Evolutionary conservation across 2,113 vertebrate genomes (phyloP).

Genomic region (Corythornis madagascariensis): DNA sequence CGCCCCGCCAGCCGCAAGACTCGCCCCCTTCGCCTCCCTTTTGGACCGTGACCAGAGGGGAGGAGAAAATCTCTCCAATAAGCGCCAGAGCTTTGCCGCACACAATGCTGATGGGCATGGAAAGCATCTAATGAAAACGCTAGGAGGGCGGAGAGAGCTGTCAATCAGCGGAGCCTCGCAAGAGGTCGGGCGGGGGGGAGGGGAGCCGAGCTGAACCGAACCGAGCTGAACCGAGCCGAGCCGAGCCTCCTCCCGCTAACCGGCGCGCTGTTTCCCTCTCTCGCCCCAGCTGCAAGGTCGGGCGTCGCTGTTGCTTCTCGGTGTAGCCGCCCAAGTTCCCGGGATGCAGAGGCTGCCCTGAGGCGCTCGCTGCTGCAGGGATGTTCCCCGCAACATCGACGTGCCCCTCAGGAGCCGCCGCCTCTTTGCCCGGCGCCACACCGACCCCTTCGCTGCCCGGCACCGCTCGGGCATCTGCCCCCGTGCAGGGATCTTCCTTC

Average conservation of each 20-base stretch:
- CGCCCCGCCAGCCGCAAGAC: background rate
- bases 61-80: background rate
- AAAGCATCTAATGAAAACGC: background rate
- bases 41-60: background rate
- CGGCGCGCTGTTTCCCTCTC: accelerated
- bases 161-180: background rate
- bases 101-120: conserved; percentile 33
- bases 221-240: too few species aligned
- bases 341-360: accelerated
- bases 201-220: background rate
- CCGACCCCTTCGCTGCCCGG: background rate
- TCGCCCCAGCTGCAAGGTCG: accelerated
- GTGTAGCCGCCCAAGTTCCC: accelerated
- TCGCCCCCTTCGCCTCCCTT: background rate
- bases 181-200: background rate
- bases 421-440: background rate
- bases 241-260: background rate
- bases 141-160: background rate
- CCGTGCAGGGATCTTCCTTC: background rate
- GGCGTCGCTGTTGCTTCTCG: accelerated
- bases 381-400: background rate
- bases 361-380: too few species aligned
- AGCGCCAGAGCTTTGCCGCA: accelerated
- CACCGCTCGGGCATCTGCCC: background rate
- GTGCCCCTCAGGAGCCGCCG: background rate